Base-by-base conservation (phyloP, 2,888 invertebrate genomes). In the Platycheirus albimanus region DNA sequence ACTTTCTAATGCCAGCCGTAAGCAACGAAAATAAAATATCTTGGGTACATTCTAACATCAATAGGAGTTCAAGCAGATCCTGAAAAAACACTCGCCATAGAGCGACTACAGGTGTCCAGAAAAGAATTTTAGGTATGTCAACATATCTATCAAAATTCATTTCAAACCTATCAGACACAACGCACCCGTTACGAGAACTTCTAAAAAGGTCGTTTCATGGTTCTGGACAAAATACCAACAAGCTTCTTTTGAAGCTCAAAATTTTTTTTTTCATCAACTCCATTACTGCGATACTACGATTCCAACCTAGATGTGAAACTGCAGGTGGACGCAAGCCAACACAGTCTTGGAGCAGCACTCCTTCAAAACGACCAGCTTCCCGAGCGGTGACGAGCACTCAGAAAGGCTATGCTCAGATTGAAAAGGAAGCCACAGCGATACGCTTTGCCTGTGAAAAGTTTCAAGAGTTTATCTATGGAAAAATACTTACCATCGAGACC, bases 361-460 rank as follows among this genome's bases (percentile, higher is more conserved):
- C 87, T 89, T 7, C 89, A 89, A 85, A 85, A 89, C 28, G 86
- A 86, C 13, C 85, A 87, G 64, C 24, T 24, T 24, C 88, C 36
- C 86, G 86, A 80, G 75, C 87, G 0, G 63, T 89, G 15, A 63
- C 71, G 7, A 52, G 30, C 58, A 47, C 56, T 85, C 86, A 90
- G 56, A 52, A 78, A 61, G 56, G 43, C 20, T 81, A 76, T 24
- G 17, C 64, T n/a, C 75, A 84, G 41, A 78, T 79, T 10, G 72
- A 81, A 63, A 85, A 84, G 36, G 76, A 84, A 20, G 84, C 24
- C 6, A 64, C 63, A 13, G 72, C 84, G 1, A 84, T 83, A 33
- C 47, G 72, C 10, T 81, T 84, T n/a, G 75, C 69, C 7, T 81
- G 81, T 36, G 63, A 85, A 38, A 87, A 87, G 56, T 89, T 89